Conservation (phyloP, 2,888 invertebrate species). For the Syrista parreyssii region DNA sequence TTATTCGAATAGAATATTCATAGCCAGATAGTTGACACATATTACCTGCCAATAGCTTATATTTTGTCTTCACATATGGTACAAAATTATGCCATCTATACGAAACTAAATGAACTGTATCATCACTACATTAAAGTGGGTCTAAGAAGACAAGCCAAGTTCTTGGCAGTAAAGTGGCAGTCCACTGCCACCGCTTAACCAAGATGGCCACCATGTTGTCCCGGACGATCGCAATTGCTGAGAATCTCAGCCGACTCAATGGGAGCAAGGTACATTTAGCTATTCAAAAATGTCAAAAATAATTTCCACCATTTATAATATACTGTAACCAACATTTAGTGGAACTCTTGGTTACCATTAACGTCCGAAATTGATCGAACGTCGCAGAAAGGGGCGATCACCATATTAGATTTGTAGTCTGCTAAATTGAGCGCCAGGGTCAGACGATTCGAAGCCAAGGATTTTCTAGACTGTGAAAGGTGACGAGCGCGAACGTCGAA, state of each 20-base stretch:
- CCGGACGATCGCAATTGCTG: slow-evolving; percentile 77
- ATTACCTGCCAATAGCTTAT: background rate
- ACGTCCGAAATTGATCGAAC: slow-evolving; percentile 12
- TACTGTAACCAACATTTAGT: background rate
- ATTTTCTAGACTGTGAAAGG: slow-evolving; percentile 31
- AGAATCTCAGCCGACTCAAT: slow-evolving; percentile 76
- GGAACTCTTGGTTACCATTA: slow-evolving; percentile 3
- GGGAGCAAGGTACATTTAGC: slow-evolving; percentile 75
- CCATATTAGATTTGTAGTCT: slow-evolving; percentile 61
- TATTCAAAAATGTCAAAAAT: background rate
- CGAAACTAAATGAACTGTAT: background rate
- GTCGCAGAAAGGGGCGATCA: slow-evolving; percentile 43
- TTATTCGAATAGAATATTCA: background rate
- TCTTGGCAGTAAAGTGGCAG: slow-evolving; percentile 30
- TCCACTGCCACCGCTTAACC: slow-evolving; percentile 55
- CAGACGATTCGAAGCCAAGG: slow-evolving; percentile 57
- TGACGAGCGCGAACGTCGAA: background rate
- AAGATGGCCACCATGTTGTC: slow-evolving; percentile 86
- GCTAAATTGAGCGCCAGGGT: slow-evolving; percentile 66
- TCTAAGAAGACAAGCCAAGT: slow-evolving; percentile 23
- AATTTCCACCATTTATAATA: background rate
- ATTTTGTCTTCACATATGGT: background rate
- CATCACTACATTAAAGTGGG: background rate
- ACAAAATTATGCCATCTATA: background rate
- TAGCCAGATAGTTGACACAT: background rate